Percentiles rank a stretch among this genome's conserved stretches.
These are phyloP conservation scores for Probosciger aterrimus DNA, from an alignment of 2,113 vertebrate genomes.

Conservation along the genomic window DNA sequence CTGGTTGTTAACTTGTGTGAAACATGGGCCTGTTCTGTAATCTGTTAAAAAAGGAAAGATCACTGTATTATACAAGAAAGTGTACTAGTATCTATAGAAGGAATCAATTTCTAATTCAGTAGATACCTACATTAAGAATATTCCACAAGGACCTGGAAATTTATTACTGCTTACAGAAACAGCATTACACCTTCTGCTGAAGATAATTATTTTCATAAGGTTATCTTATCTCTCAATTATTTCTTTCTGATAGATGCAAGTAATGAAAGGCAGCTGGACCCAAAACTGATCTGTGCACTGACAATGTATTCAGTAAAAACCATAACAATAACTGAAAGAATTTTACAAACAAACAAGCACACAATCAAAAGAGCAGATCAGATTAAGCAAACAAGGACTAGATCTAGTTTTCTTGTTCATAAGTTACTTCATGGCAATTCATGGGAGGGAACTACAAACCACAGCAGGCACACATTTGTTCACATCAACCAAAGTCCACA, in stretches of 20 bases:
- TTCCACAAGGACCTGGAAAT: background rate
- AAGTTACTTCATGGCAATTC: background rate
- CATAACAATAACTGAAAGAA: background rate
- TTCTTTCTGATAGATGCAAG: background rate
- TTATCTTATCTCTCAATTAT: background rate
- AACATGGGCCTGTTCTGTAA: constrained; percentile 81
- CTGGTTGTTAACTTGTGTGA: constrained; percentile 74
- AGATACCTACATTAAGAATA: background rate
- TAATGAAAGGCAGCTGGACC: background rate
- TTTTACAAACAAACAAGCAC: background rate
- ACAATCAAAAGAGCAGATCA: background rate
- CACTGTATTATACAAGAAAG: background rate
- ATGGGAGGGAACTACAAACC: background rate
- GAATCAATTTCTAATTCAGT: background rate
- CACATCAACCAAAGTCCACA: background rate
- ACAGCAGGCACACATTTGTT: background rate
- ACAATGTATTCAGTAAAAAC: background rate
- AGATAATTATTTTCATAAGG: background rate
- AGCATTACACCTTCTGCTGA: background rate
- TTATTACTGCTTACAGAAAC: background rate
- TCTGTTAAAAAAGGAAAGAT: constrained; percentile 56
- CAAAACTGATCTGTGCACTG: background rate
- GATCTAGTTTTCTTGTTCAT: background rate
- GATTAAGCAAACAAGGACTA: background rate
- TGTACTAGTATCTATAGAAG: background rate